Evolutionary conservation across 1,140 invertebrate genomes (phyloP).

Genomic region (Pachyrhynchus sulphureomaculatus): DNA sequence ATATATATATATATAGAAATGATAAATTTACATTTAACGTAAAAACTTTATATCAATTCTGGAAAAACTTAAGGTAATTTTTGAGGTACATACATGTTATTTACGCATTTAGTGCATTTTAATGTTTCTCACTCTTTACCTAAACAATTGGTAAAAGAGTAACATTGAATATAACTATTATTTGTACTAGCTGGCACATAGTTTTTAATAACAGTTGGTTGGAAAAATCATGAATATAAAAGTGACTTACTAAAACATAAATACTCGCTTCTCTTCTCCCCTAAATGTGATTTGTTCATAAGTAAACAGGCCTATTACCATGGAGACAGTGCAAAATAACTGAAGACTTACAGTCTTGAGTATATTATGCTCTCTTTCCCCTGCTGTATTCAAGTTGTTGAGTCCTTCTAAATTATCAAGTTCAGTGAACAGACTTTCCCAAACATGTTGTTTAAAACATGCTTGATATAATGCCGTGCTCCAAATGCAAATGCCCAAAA

Average conservation of each 20-base stretch:
- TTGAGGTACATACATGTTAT: no score
- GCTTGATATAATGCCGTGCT: conserved; percentile 16
- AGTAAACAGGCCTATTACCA: conserved; percentile 5
- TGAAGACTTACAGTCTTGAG: conserved; percentile 17
- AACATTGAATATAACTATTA: no score
- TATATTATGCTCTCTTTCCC: neutral
- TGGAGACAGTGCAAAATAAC: neutral
- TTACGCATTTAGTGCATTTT: no score
- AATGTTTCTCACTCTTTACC: no score
- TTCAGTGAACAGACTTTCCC: conserved; percentile 13
- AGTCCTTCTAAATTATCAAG: neutral
- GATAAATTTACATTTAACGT: no score
- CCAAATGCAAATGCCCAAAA: conserved; percentile 21
- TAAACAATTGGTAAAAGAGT: no score
- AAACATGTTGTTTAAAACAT: conserved; percentile 8
- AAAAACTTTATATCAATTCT: no score
- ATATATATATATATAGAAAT: no score
- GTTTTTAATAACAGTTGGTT: neutral
- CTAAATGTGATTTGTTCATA: conserved; percentile 11
- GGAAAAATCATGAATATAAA: no score
- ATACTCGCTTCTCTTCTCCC: conserved; percentile 1
- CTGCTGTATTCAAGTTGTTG: conserved; percentile 3
- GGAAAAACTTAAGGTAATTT: no score
- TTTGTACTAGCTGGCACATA: neutral
- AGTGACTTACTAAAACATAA: conserved; percentile 19